Conservation (phyloP, 2,113 vertebrate genomes). For the Psephotus haematonotus region DNA sequence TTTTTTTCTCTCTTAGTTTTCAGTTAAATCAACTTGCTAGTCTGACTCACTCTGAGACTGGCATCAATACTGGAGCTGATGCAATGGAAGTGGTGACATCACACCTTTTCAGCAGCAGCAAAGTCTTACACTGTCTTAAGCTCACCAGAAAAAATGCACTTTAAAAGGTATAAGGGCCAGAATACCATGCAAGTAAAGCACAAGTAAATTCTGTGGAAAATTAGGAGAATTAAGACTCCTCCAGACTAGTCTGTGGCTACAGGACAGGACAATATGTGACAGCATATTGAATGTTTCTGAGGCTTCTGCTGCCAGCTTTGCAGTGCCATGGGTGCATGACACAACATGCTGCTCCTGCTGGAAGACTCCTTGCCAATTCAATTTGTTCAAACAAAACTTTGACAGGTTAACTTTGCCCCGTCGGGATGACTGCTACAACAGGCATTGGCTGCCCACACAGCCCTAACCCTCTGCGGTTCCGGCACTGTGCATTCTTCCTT, state of each 20-base stretch:
- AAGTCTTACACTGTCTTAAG: background rate
- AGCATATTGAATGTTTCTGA: background rate
- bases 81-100: constrained; percentile 40
- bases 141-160: background rate
- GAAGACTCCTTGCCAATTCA: background rate
- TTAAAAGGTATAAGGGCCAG: background rate
- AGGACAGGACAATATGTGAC: background rate
- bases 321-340: background rate
- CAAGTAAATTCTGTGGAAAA: background rate
- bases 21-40: constrained; percentile 5
- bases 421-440: background rate
- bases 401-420: background rate
- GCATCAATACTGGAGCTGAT: background rate
- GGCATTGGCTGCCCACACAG: background rate
- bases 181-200: background rate
- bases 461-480: background rate
- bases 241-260: background rate
- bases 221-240: background rate
- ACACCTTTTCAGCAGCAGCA: background rate
- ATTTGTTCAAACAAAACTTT: background rate
- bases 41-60: background rate
- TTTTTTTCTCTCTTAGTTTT: background rate
- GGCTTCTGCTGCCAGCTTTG: background rate
- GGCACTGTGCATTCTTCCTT: background rate
- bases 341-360: background rate